Base-by-base conservation (phyloP, 2,113 vertebrate genomes). In the Phaethon lepturus region DNA sequence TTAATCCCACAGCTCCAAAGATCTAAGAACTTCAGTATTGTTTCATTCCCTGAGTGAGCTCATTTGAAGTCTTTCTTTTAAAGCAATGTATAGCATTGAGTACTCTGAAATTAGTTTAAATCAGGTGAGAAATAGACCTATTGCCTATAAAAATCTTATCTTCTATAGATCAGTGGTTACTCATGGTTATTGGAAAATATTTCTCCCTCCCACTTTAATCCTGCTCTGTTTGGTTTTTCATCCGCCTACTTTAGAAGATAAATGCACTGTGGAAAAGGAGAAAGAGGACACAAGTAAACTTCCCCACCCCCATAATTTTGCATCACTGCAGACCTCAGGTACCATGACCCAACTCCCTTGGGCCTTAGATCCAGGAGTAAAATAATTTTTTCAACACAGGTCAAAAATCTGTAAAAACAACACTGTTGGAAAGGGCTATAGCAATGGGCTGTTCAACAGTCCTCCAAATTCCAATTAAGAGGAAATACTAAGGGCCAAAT, bases 61-160 rank as follows among this genome's bases (percentile, higher is more conserved):
- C 52, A 80, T 75, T 92, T 68, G 25, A 90, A 83, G 17, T 7
- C 10, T 74, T 88, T 71, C 71, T 67, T 86, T 75, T 69, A 81
- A 86, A 89, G 20, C 38, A 59, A 72, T 6, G 10, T 84, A 93
- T 74, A 56, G 20, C 56, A 94, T 56, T 0, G 1, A 74, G 59
- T 86, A n/a, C 86, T 74, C 64, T 71, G 55, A 95, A 94, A 88
- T 93, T 77, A 86, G 86, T 86, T 93, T 92, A 72, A 82, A 58
- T 80, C 80, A 71, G 72, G 68, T 74, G 88, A 94, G 64, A 89
- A 96, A 67, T n/a, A 95, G 60, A 78, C 20, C 45, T 83, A 88
- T 62, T 79, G 42, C 77, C 81, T 85, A 79, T 79, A 86, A 91
- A 88, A 88, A 47, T 25, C 58, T 76, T 96, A 78, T 93, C 62